These are phyloP conservation scores for Drosophila pectinifera DNA, from an alignment of 1,140 invertebrate genomes.

Conservation along the genomic window DNA sequence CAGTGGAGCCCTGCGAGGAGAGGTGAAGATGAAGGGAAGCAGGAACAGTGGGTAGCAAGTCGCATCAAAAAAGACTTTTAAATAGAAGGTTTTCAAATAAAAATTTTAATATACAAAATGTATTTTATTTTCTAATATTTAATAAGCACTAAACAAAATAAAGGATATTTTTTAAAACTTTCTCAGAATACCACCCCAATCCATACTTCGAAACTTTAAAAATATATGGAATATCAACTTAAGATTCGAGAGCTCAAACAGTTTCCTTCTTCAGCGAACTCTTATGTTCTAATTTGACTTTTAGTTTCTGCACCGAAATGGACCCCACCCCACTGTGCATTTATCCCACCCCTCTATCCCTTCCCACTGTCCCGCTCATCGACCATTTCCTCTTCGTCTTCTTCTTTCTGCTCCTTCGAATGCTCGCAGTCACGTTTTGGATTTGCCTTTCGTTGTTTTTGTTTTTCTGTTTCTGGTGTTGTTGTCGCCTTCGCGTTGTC, in stretches of 20 bases:
- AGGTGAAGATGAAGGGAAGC: not conserved
- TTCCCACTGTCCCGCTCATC: not conserved
- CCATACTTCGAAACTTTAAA: too few relatives aligned
- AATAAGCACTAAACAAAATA: too few relatives aligned
- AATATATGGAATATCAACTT: too few relatives aligned
- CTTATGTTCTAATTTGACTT: too few relatives aligned
- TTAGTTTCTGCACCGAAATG: not conserved
- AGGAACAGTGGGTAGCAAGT: conserved; percentile 42
- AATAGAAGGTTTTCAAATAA: not conserved
- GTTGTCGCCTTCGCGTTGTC: conserved; percentile 74
- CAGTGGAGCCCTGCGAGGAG: conserved; percentile 12
- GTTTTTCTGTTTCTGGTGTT: conserved; percentile 35
- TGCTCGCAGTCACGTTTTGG: conserved; percentile 65
- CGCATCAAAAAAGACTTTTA: too few relatives aligned
- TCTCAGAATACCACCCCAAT: too few relatives aligned
- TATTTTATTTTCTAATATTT: too few relatives aligned
- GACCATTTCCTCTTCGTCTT: not conserved
- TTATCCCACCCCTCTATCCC: conserved; percentile 1
- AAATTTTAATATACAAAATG: too few relatives aligned
- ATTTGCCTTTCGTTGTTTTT: conserved; percentile 47
- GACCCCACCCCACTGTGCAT: conserved; percentile 15
- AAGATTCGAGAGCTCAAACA: too few relatives aligned
- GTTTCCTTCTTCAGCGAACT: too few relatives aligned
- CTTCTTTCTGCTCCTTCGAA: conserved; percentile 36
- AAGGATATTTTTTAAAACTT: too few relatives aligned